Conservation (phyloP, 2,888 invertebrate genomes). For the Oscheius onirici region DNA sequence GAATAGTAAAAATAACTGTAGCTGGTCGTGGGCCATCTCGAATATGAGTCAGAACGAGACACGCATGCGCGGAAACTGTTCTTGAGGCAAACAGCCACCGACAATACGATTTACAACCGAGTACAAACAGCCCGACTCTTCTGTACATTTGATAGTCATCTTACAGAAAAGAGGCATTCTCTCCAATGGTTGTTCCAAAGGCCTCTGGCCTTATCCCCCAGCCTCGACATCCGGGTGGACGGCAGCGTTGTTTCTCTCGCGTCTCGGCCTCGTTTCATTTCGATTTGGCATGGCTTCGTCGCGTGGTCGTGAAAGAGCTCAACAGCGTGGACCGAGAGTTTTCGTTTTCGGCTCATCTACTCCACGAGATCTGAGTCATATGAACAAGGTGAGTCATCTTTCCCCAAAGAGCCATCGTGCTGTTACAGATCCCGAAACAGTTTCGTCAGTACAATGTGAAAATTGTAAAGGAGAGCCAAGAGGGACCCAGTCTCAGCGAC, state of each 20-base stretch:
- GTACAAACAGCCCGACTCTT: too few species aligned
- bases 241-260: conserved; percentile 28
- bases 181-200: neutral
- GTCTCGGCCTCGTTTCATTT: conserved; percentile 23
- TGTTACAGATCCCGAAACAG: conserved; percentile 45
- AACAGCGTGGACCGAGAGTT: neutral
- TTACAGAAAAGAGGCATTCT: too few species aligned
- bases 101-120: too few species aligned
- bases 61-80: too few species aligned
- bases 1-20: too few species aligned
- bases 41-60: too few species aligned
- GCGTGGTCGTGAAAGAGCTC: conserved; percentile 43
- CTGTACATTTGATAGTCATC: too few species aligned
- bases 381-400: conserved; percentile 50
- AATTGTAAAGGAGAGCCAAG: conserved; percentile 24
- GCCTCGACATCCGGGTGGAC: conserved; percentile 1
- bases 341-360: conserved; percentile 68
- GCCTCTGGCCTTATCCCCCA: neutral
- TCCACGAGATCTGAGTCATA: conserved; percentile 65
- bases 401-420: neutral
- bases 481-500: conserved; percentile 43
- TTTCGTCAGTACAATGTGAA: conserved; percentile 62
- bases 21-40: too few species aligned
- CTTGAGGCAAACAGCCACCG: too few species aligned
- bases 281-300: conserved; percentile 48